Evolutionary conservation across 2,888 invertebrate genomes (phyloP).

Genomic region (Dioctria linearis): DNA sequence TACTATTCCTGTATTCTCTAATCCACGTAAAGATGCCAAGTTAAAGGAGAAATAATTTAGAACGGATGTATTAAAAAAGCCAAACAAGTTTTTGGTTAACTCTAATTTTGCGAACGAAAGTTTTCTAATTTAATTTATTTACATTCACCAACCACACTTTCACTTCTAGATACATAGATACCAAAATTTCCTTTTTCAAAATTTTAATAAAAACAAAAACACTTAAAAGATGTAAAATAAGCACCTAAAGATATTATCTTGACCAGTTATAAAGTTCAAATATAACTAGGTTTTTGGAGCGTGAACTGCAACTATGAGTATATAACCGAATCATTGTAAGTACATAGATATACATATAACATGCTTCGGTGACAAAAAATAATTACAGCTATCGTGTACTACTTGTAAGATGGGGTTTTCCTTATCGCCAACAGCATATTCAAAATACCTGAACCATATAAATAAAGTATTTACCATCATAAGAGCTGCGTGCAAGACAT

Average conservation of each 20-base stretch:
- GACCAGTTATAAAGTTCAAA: constrained; percentile 19
- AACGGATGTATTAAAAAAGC: too few species aligned
- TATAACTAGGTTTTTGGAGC: constrained; percentile 10
- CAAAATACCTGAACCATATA: constrained; percentile 28
- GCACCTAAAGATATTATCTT: background rate
- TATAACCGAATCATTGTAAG: too few species aligned
- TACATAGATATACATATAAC: background rate
- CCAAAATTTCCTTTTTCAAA: too few species aligned
- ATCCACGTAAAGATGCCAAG: too few species aligned
- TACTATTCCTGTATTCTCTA: too few species aligned
- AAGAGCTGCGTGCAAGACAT: constrained; percentile 1
- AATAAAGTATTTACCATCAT: constrained; percentile 21
- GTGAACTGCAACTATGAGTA: background rate
- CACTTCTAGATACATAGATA: too few species aligned
- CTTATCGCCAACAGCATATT: background rate
- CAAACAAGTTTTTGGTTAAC: too few species aligned
- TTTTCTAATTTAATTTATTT: too few species aligned
- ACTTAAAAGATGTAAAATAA: background rate
- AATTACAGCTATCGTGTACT: background rate
- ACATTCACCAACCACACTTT: too few species aligned
- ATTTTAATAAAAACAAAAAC: too few species aligned
- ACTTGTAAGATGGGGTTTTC: background rate
- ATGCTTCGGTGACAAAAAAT: background rate
- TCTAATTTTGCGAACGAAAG: too few species aligned
- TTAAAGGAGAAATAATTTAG: too few species aligned